Percentiles rank a stretch among this genome's conserved stretches.
These are phyloP conservation scores for Antedon mediterranea DNA, from an alignment of 53 echinoderm and acorn worm genomes.

Conservation along the genomic window DNA sequence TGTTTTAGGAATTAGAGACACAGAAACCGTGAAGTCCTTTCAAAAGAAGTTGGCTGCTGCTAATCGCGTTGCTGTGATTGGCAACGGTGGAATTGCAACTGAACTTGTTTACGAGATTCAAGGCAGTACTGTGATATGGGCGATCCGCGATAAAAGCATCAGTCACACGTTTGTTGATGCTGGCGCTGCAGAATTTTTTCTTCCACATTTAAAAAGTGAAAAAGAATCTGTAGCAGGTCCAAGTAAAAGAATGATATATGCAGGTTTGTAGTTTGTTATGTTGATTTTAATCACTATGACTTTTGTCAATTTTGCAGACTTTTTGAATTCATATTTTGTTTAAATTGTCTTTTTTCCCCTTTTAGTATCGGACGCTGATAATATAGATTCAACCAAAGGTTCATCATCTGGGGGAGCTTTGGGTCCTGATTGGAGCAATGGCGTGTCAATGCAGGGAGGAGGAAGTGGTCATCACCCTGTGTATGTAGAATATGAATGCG, in stretches of 20 bases:
- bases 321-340: too few relatives aligned
- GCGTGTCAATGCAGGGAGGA: constrained; percentile 61
- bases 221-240: constrained; percentile 39
- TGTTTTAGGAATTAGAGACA: constrained; percentile 85
- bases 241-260: constrained; percentile 72
- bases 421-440: constrained; percentile 85
- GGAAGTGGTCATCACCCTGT: constrained; percentile 30
- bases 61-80: constrained; percentile 51
- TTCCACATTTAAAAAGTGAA: constrained; percentile 42
- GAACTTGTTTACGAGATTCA: constrained; percentile 88
- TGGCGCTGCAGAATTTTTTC: constrained; percentile 75
- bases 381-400: background rate
- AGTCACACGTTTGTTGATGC: constrained; percentile 76
- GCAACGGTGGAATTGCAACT: constrained; percentile 92
- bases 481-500: constrained; percentile 79
- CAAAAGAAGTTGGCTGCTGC: constrained; percentile 65
- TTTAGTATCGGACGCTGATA: background rate
- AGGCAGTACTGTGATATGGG: constrained; percentile 76
- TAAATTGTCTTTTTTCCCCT: background rate
- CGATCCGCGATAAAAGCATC: constrained; percentile 67
- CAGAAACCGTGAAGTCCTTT: constrained; percentile 70
- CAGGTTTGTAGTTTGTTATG: constrained; percentile 22
- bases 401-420: constrained; percentile 61
- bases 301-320: too few relatives aligned
- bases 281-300: too few relatives aligned